Percentiles rank a stretch among this genome's conserved stretches.
Evolutionary conservation across 1,140 invertebrate genomes (phyloP).

Genomic region (Eulimnadia texana): DNA sequence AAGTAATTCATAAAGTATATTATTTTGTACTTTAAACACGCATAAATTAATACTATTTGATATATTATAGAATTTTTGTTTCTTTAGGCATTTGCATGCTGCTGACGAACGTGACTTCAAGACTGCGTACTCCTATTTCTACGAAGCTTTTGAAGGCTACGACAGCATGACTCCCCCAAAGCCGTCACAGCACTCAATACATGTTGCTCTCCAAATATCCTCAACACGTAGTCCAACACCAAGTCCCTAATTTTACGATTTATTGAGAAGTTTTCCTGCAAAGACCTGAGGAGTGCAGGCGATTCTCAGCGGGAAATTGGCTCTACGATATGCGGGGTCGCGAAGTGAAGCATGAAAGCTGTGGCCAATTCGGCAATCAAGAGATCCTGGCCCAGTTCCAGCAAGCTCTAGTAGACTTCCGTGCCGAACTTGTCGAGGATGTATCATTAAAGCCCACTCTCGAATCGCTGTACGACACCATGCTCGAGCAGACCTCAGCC

Average conservation of each 20-base stretch:
- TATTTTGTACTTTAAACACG: too few relatives aligned
- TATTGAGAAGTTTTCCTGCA: slow-evolving; percentile 19
- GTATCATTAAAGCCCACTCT: slow-evolving; percentile 91
- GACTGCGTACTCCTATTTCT: slow-evolving; percentile 99
- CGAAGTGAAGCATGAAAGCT: slow-evolving; percentile 94
- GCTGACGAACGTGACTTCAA: slow-evolving; percentile 99
- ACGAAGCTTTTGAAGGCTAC: slow-evolving; percentile 99
- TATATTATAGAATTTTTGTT: slow-evolving; percentile 7
- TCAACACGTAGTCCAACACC: slow-evolving; percentile 52
- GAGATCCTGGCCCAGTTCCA: slow-evolving; percentile 93
- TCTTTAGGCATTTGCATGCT: slow-evolving; percentile 77
- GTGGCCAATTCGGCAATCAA: slow-evolving; percentile 92
- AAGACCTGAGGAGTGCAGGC: slow-evolving; percentile 87
- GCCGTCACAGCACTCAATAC: slow-evolving; percentile 92
- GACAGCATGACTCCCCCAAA: slow-evolving; percentile 87
- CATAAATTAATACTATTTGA: slow-evolving; percentile 9
- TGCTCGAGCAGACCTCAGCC: slow-evolving; percentile 97
- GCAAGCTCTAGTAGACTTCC: slow-evolving; percentile 64
- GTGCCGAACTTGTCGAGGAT: slow-evolving; percentile 85
- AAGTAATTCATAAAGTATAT: too few relatives aligned
- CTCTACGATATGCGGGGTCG: slow-evolving; percentile 85
- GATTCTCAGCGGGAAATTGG: slow-evolving; percentile 90
- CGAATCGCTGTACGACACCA: slow-evolving; percentile 90
- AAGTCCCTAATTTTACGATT: background rate
- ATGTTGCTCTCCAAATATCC: slow-evolving; percentile 97